These are phyloP conservation scores for Drosophila grimshawi DNA, from an alignment of 1,140 invertebrate genomes.

Conservation along the genomic window DNA sequence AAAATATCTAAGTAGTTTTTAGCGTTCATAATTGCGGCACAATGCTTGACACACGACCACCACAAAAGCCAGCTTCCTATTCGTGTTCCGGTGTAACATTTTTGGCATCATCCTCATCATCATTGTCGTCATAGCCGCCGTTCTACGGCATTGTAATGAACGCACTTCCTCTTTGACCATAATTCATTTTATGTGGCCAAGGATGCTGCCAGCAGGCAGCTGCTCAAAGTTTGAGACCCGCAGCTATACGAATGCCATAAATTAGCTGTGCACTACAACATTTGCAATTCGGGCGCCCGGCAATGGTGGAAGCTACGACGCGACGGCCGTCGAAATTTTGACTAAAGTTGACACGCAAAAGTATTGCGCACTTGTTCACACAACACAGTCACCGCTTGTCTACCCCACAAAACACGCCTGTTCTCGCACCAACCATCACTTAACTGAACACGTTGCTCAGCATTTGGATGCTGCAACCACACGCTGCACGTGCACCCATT, in stretches of 20 bases:
- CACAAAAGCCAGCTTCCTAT: slow-evolving; percentile 74
- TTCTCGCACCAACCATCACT: background rate
- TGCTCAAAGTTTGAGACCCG: slow-evolving; percentile 17
- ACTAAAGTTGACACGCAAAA: slow-evolving; percentile 31
- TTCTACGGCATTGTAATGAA: slow-evolving; percentile 59
- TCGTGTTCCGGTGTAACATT: slow-evolving; percentile 60
- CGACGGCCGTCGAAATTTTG: slow-evolving; percentile 18
- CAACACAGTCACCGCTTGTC: background rate
- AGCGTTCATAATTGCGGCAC: slow-evolving; percentile 81
- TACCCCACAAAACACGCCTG: slow-evolving; percentile 1
- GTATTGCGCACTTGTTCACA: slow-evolving; percentile 46
- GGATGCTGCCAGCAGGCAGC: slow-evolving; percentile 41
- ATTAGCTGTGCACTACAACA: slow-evolving; percentile 38
- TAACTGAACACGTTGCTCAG: slow-evolving; percentile 13
- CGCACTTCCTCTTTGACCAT: slow-evolving; percentile 59
- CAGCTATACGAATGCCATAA: slow-evolving; percentile 31
- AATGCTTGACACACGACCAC: slow-evolving; percentile 83
- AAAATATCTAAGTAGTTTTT: slow-evolving; percentile 83
- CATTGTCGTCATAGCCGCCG: slow-evolving; percentile 22
- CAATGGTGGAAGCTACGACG: background rate
- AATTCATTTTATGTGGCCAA: slow-evolving; percentile 58
- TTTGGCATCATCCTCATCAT: slow-evolving; percentile 39
- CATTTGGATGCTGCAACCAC: slow-evolving; percentile 53
- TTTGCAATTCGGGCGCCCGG: slow-evolving; percentile 14
- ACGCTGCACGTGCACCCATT: slow-evolving; percentile 74